These are phyloP conservation scores for Myotis myotis DNA, from an alignment of 2,797 vertebrate genomes.

Conservation along the genomic window DNA sequence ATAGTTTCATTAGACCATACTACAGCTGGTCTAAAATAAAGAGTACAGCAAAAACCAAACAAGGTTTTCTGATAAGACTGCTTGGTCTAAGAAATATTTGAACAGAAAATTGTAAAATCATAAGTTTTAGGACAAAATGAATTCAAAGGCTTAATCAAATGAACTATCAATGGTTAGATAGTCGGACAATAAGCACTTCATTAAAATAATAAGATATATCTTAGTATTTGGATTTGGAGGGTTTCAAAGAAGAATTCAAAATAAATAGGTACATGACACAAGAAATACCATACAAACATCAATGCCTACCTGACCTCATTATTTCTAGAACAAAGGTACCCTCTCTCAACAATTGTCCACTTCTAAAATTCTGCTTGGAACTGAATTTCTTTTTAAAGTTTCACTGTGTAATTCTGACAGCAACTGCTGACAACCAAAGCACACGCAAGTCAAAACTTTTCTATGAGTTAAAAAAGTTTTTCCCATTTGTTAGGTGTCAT, in stretches of 20 bases:
- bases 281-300: not conserved
- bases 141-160: not conserved
- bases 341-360: not conserved
- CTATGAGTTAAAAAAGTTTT: not conserved
- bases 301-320: not conserved
- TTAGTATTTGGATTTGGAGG: not conserved
- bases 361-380: not conserved
- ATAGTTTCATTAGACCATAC: not conserved
- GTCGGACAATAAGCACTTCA: not conserved
- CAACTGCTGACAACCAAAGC: not conserved
- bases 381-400: not conserved
- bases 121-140: not conserved
- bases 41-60: not conserved
- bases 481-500: not conserved
- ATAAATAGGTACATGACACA: not conserved
- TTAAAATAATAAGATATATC: not conserved
- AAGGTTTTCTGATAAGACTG: not conserved
- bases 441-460: not conserved
- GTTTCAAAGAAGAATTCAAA: not conserved
- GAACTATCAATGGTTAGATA: not conserved
- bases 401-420: not conserved
- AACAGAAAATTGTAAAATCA: not conserved
- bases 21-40: not conserved
- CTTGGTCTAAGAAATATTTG: not conserved
- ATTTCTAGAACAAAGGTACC: not conserved